Evolutionary conservation across 1,140 invertebrate species (phyloP), one percentile per base, ranked within the genome.

Genomic region (Papilio helenus): DNA sequence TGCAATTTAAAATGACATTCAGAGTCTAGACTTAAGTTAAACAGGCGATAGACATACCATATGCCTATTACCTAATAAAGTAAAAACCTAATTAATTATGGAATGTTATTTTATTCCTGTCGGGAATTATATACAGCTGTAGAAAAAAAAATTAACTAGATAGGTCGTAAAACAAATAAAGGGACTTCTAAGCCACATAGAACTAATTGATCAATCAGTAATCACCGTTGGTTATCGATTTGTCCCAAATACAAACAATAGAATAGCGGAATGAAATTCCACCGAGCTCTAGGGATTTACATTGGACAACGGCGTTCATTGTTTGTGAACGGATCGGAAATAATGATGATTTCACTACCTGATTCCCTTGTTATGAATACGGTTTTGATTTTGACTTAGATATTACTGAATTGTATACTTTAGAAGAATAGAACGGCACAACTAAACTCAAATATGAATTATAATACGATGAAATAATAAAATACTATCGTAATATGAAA

Each of bases 171-270:
- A 34, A 68, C 26, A 29, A 29, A 68, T 29, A 68, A 68, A 68
- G 61, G 26, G 34, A 68, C 61, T 68, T 68, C 61, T 68, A 68
- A 68, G 61, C 61, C 61, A 68, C 26, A 29, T 68, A 68, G 26
- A 29, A 68, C 61, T 68, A 68, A 68, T 68, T 68, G 26, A 68
- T 68, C 61, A 68, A 68, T 68, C 61, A 68, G 61, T 68, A 68
- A 68, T 68, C 61, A 68, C 61, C 61, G 61, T 68, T 10, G 58
- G 58, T 61, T 61, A 68, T 68, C 61, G 61, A 68, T 68, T 68
- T 68, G 61, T 68, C 61, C 61, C 61, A 68, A 68, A 68, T 68
- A 29, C 61, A 68, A 68, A 68, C 61, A 68, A 68, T 68, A 68
- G 61, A 68, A 68, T 34, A 68, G 61, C 23, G 26, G 61, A 68